A percentile compares a stretch with the other conserved stretches of the same genome.
These are phyloP conservation scores for Chelon labrosus DNA, from an alignment of 2,797 vertebrate species.

Conservation along the genomic window DNA sequence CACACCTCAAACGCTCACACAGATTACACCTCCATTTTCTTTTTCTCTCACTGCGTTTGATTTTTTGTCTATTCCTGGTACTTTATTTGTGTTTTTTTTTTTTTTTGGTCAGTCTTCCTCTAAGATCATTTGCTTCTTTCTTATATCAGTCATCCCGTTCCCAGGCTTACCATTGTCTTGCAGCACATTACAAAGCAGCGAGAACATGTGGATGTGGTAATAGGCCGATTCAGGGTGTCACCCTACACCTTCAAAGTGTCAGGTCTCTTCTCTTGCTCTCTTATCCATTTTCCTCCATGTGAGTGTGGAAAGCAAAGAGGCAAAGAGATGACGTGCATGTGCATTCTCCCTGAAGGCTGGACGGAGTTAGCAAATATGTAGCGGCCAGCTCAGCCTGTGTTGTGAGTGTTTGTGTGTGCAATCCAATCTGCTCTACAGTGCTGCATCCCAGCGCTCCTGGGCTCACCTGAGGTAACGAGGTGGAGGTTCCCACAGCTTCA, in stretches of 20 bases:
- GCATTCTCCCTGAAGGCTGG: slow-evolving; percentile 24
- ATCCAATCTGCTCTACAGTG: slow-evolving; percentile 48
- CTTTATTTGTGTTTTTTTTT: neutral
- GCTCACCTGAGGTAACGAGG: slow-evolving; percentile 60
- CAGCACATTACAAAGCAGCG: slow-evolving; percentile 49
- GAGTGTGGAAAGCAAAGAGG: slow-evolving; percentile 16
- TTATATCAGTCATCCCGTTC: slow-evolving; percentile 44
- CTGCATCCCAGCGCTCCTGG: slow-evolving; percentile 30
- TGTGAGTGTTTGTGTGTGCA: slow-evolving; percentile 43
- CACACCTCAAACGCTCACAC: slow-evolving; percentile 48
- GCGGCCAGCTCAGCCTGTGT: slow-evolving; percentile 8
- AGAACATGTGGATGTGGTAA: slow-evolving; percentile 62
- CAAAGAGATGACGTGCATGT: slow-evolving; percentile 39
- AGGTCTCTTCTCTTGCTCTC: slow-evolving; percentile 13
- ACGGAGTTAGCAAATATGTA: slow-evolving; percentile 24
- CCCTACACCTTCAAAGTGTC: slow-evolving; percentile 61
- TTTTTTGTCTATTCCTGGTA: slow-evolving; percentile 13
- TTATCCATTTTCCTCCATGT: slow-evolving; percentile 16
- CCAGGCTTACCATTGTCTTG: slow-evolving; percentile 63
- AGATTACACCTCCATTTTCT: neutral
- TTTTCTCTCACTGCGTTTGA: slow-evolving; percentile 1
- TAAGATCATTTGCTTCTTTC: slow-evolving; percentile 12
- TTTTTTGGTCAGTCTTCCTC: neutral
- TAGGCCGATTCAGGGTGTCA: slow-evolving; percentile 53
- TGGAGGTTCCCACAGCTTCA: slow-evolving; percentile 72